Evolutionary conservation across 2,797 vertebrate species (phyloP).

Genomic region (Petrocephalus schoutedeni): DNA sequence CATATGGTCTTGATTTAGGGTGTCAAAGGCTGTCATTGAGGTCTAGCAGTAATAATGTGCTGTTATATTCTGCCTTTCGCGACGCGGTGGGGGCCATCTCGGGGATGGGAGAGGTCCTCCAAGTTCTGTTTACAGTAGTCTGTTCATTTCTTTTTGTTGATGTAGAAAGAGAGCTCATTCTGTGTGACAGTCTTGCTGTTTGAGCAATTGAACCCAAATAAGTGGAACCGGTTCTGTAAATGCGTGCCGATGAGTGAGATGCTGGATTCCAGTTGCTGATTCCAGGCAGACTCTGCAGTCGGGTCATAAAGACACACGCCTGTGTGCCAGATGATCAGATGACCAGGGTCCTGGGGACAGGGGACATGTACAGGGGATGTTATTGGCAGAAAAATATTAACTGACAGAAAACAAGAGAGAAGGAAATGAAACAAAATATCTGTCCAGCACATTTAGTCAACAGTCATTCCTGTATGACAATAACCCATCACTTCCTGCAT

Average conservation of each 20-base stretch:
- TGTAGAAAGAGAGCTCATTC: background rate
- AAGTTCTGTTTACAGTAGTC: background rate
- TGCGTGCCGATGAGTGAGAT: background rate
- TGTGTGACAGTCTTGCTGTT: background rate
- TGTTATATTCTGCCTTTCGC: background rate
- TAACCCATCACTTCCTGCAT: background rate
- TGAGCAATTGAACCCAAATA: background rate
- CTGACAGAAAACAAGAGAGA: background rate
- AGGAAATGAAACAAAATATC: background rate
- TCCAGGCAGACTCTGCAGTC: background rate
- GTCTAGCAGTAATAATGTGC: background rate
- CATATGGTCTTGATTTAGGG: background rate
- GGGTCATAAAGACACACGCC: background rate
- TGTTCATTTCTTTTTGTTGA: background rate
- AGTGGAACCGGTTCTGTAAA: background rate
- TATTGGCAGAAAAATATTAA: background rate
- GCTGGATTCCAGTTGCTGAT: background rate
- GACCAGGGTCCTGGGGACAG: background rate
- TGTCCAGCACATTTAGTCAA: background rate
- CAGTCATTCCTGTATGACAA: background rate
- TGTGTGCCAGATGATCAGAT: background rate
- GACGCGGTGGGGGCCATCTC: background rate
- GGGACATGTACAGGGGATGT: background rate
- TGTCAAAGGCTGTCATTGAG: background rate
- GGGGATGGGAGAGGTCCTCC: background rate